These are phyloP conservation scores for Drosophila hydei DNA, from an alignment of 1,140 invertebrate species.

Conservation along the genomic window DNA sequence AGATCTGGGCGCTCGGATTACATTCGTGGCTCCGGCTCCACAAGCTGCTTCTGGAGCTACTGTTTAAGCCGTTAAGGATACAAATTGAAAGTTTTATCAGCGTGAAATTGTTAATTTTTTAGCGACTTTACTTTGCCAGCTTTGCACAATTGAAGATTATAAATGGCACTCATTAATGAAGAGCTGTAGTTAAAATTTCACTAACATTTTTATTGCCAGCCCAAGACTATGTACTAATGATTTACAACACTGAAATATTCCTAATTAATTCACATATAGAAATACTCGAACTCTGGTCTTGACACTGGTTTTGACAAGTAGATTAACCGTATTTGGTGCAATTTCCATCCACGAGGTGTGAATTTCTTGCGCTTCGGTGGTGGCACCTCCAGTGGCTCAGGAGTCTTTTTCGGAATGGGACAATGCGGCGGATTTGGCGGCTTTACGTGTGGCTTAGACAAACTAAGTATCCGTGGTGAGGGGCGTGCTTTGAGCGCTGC, in stretches of 20 bases:
- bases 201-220: neutral
- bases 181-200: neutral
- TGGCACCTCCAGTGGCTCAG: slow-evolving; percentile 15
- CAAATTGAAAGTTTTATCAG: slow-evolving; percentile 55
- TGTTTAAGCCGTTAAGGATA: slow-evolving; percentile 52
- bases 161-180: neutral
- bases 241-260: neutral
- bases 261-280: slow-evolving; percentile 50
- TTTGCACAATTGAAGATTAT: slow-evolving; percentile 4
- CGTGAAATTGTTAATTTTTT: slow-evolving; percentile 54
- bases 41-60: slow-evolving; percentile 35
- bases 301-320: slow-evolving; percentile 67
- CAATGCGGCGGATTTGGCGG: slow-evolving; percentile 66
- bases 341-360: slow-evolving; percentile 61
- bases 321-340: slow-evolving; percentile 67
- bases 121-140: slow-evolving; percentile 17
- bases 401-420: slow-evolving; percentile 40
- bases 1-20: slow-evolving; percentile 57
- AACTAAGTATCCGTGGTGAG: slow-evolving; percentile 55
- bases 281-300: slow-evolving; percentile 61
- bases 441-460: slow-evolving; percentile 55
- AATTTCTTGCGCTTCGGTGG: slow-evolving; percentile 61
- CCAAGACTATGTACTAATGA: neutral
- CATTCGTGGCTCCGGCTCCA: slow-evolving; percentile 9
- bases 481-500: slow-evolving; percentile 54